Conservation (phyloP, 2,797 vertebrate genomes). For the Paratrypauchen microcephalus region DNA sequence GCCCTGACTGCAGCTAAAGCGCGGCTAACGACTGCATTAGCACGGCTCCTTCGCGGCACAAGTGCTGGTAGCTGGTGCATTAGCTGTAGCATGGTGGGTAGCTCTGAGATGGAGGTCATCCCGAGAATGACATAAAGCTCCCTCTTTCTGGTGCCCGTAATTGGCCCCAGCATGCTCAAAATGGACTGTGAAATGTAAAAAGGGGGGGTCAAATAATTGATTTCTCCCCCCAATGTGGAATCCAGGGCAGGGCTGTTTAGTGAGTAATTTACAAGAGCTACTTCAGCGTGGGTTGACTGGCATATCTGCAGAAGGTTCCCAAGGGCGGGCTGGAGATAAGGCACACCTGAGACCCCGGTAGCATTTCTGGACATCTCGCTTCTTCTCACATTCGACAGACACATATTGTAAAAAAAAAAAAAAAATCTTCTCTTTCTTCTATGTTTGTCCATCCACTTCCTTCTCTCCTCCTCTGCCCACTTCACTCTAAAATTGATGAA, state of each 20-base stretch:
- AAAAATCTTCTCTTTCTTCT: constrained; percentile 44
- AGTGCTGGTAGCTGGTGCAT: constrained; percentile 74
- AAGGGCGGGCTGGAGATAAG: constrained; percentile 73
- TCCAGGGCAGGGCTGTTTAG: constrained; percentile 78
- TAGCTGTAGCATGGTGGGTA: constrained; percentile 69
- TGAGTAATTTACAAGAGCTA: constrained; percentile 77
- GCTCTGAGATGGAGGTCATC: constrained; percentile 74
- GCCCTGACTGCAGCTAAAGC: constrained; percentile 69
- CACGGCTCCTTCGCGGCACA: constrained; percentile 72
- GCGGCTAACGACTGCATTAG: constrained; percentile 75
- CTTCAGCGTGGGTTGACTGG: constrained; percentile 69
- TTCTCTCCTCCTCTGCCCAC: constrained; percentile 20
- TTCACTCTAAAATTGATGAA: constrained; percentile 63
- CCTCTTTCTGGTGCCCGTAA: constrained; percentile 79
- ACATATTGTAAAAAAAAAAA: constrained; percentile 58
- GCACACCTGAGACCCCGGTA: constrained; percentile 78
- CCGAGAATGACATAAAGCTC: constrained; percentile 76
- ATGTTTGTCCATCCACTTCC: constrained; percentile 23
- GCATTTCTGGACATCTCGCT: constrained; percentile 66
- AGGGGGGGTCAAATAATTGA: constrained; percentile 81
- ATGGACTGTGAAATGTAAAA: constrained; percentile 80
- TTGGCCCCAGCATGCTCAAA: constrained; percentile 81
- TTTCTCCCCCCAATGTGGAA: constrained; percentile 76
- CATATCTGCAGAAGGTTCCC: constrained; percentile 74
- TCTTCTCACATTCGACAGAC: constrained; percentile 57